Evolutionary conservation across 53 echinoderm and acorn worm genomes (phyloP).

Genomic region (Paracentrotus lividus): DNA sequence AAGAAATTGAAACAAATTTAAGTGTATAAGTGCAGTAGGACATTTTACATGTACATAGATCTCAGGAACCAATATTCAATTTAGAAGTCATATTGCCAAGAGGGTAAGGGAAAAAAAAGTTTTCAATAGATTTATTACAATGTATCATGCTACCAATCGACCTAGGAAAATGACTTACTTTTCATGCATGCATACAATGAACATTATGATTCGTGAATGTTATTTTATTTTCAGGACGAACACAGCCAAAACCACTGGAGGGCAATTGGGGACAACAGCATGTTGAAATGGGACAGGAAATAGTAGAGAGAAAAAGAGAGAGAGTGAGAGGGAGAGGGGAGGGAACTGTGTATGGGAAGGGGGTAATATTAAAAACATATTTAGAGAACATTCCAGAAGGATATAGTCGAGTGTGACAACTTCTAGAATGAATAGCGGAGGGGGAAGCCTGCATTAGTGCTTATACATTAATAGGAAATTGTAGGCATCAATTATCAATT

Average conservation of each 20-base stretch:
- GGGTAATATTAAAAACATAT: neutral
- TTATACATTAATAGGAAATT: conserved; percentile 9
- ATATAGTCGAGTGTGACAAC: neutral
- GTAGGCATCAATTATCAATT: neutral
- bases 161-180: neutral
- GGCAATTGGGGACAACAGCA: conserved; percentile 12
- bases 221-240: neutral
- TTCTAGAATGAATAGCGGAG: neutral
- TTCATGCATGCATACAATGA: conserved; percentile 37
- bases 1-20: too few relatives aligned
- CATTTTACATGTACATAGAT: neutral
- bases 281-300: neutral
- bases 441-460: neutral
- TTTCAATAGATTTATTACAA: neutral
- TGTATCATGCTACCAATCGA: neutral
- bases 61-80: neutral
- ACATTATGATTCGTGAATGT: conserved; percentile 20
- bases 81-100: neutral
- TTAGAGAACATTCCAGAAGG: neutral
- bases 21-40: neutral
- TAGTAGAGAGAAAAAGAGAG: too few relatives aligned
- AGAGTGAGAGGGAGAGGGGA: neutral
- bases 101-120: neutral
- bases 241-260: conserved; percentile 9
- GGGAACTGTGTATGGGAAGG: neutral